These are phyloP conservation scores for Bostrychus sinensis DNA, from an alignment of 2,113 vertebrate genomes.

Conservation along the genomic window DNA sequence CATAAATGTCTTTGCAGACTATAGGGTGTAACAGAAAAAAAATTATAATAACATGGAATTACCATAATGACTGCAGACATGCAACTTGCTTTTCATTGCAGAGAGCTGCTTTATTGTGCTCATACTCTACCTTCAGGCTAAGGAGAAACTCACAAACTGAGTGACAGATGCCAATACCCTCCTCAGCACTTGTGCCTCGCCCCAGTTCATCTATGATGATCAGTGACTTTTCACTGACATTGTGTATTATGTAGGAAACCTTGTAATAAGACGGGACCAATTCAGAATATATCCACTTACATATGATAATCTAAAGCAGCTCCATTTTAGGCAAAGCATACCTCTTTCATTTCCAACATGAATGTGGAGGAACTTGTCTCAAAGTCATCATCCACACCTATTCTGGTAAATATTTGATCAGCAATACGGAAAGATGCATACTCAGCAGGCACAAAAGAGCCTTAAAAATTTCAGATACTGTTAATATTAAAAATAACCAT, in stretches of 20 bases:
- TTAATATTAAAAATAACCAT: neutral
- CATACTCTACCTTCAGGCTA: slow-evolving; percentile 85
- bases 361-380: slow-evolving; percentile 97
- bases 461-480: slow-evolving; percentile 71
- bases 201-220: slow-evolving; percentile 97
- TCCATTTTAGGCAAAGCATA: slow-evolving; percentile 36
- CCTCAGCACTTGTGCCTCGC: slow-evolving; percentile 93
- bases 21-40: too few relatives aligned
- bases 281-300: slow-evolving; percentile 5
- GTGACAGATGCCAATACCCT: slow-evolving; percentile 94
- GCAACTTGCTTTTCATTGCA: slow-evolving; percentile 23
- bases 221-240: slow-evolving; percentile 89
- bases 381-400: slow-evolving; percentile 96
- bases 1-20: too few relatives aligned
- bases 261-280: slow-evolving; percentile 59
- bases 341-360: slow-evolving; percentile 98
- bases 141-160: slow-evolving; percentile 93
- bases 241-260: slow-evolving; percentile 95
- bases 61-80: neutral
- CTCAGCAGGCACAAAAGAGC: slow-evolving; percentile 93
- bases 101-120: slow-evolving; percentile 14
- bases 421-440: slow-evolving; percentile 91
- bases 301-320: neutral
- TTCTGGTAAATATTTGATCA: slow-evolving; percentile 96
- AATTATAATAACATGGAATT: neutral